Conservation (phyloP, 2,888 invertebrate species). For the Sminthurides aquaticus region DNA sequence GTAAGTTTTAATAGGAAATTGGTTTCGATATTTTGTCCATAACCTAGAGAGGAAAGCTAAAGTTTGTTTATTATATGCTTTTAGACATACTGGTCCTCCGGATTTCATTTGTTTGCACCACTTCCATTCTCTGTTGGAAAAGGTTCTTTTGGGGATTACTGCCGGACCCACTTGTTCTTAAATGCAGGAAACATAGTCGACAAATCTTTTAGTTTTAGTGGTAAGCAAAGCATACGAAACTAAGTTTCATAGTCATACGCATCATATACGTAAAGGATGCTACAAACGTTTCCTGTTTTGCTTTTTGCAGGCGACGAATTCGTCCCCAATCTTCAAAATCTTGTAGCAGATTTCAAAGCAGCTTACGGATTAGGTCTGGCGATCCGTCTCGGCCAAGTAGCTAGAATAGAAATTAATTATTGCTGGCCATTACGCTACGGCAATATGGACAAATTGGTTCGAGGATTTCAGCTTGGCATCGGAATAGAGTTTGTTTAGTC, state of each 20-base stretch:
- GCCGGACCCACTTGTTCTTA: conserved; percentile 80
- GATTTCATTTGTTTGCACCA: conserved; percentile 79
- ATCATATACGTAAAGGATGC: neutral
- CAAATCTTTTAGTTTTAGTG: conserved; percentile 6
- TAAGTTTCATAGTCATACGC: neutral
- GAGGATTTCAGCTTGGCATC: conserved; percentile 76
- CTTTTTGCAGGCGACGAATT: conserved; percentile 42
- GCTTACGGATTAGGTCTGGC: conserved; percentile 78
- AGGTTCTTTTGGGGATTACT: conserved; percentile 72
- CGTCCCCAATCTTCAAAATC: conserved; percentile 44
- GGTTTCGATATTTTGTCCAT: neutral
- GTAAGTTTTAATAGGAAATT: conserved; percentile 45
- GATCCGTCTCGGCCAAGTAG: conserved; percentile 70
- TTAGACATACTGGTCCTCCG: conserved; percentile 75
- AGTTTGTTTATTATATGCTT: no score
- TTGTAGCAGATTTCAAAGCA: conserved; percentile 52
- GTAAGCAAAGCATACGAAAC: neutral
- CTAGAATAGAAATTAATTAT: conserved; percentile 93
- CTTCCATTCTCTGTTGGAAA: conserved; percentile 76
- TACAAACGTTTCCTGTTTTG: neutral
- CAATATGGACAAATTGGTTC: conserved; percentile 58
- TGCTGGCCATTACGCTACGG: conserved; percentile 66
- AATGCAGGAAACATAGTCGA: conserved; percentile 75
- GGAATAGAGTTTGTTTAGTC: conserved; percentile 68
- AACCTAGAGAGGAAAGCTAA: no score